Base-by-base conservation (phyloP, 2,888 invertebrate species). In the Mythimna lalbum region DNA sequence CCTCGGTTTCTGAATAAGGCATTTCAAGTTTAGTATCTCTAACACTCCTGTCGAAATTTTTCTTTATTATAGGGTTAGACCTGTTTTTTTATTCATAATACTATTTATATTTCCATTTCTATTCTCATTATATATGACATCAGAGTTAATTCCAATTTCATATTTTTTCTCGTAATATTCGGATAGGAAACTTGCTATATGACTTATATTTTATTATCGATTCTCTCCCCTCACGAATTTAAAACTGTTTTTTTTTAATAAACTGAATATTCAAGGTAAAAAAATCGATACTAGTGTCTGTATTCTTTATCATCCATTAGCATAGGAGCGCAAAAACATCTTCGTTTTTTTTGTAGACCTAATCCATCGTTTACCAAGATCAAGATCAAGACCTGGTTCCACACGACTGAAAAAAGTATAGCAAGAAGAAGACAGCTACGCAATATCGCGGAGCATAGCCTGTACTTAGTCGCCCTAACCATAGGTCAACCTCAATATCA, bases 401-500 rank as follows among this genome's bases (percentile, higher is more conserved):
- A 47, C 47, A 49, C 2, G 19, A 49, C n/a, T 49, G n/a, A 4
- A 31, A 61, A 47, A 17, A 12, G 21, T 4, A 33, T 12, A 21
- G 19, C n/a, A 59, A 10, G 14, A 6, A 10, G 5, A n/a, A n/a
- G n/a, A 27, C 27, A 36, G 27, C 63, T 62, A 6, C 27, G 27
- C 9, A 21, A 4, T 21, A 36, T 31, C 7, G 53, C n/a, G 12
- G 0, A 49, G 53, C 43, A n/a, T 21, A 39, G 53, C 47, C 47
- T 31, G 27, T 49, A 36, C 19, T n/a, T 6, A 39, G 2, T 21
- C 57, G 59, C 39, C 78, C 66, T 78, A 52, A 55, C n/a, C 33
- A 31, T 43, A 78, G 59, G 57, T 72, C 64, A 78, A 77, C 56
- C 78, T 63, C 56, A 81, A 61, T 70, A 57, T 12, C 57, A 74